Evolutionary conservation across 2,113 vertebrate species (phyloP), one percentile per base, ranked within the genome.

Genomic region (Choloepus hoffmanni): DNA sequence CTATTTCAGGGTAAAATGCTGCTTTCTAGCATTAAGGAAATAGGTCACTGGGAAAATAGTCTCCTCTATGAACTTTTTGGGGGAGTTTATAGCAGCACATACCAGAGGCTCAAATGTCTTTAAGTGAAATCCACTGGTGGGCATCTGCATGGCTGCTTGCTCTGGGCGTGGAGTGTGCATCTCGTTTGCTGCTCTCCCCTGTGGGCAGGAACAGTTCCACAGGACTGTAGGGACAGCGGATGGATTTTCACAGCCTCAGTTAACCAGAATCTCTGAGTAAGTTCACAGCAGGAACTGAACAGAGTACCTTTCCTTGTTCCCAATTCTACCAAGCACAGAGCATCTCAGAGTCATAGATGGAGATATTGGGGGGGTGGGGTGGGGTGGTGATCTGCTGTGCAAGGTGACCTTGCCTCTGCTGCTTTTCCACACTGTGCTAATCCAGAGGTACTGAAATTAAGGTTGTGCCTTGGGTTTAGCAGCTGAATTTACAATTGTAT

Each of bases 1-100:
- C 65, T 86, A 70, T 72, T 70, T 88, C n/a, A 68, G 62, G n/a
- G 43, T 55, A 89, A 82, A 72, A 79, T 90, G 81, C 60, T 26
- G 0, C 10, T 83, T 43, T 40, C 43, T 16, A 5, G 30, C 50
- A 43, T 72, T 68, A 18, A 48, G 60, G 43, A 89, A 68, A n/a
- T 82, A 63, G 79, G 43, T 45, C 68, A 60, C 65, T 73, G 74
- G 81, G 70, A 86, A 83, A 78, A 82, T 16, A 8, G 33, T 67
- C 14, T 95, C 23, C 55, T 40, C 23, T 89, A 12, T 92, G 73
- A 92, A 79, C 74, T 36, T 50, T 60, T 45, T 36, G 43, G 72
- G 14, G 5, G 40, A 5, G 28, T 86, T 85, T 70, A 16, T 76
- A 33, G 70, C n/a, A 62, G 74, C 76, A 90, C 43, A 13, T 21